phyloP scores from a whole-genome alignment of 2,113 vertebrate genomes.

The Myanophis thanlyinensis region DNA sequence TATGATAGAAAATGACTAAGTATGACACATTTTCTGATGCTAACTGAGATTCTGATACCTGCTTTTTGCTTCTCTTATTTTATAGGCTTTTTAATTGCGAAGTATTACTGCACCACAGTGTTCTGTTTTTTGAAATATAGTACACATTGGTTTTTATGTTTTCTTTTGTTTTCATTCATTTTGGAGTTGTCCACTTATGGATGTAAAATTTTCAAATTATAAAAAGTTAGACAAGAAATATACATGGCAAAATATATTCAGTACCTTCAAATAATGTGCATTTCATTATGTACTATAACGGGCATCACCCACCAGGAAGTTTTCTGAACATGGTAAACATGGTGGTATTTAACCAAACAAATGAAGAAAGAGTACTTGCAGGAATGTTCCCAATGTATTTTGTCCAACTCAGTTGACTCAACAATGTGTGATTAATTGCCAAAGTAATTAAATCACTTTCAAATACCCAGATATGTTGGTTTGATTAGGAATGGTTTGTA shows the following conservation, averaged over 20 bases:
- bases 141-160: constrained; percentile 57
- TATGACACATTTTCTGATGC: constrained; percentile 74
- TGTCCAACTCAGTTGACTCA: constrained; percentile 22
- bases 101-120: constrained; percentile 69
- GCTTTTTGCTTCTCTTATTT: constrained; percentile 69
- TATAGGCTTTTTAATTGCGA: constrained; percentile 62
- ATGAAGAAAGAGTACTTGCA: background rate
- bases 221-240: constrained; percentile 56
- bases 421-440: constrained; percentile 59
- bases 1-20: constrained; percentile 73
- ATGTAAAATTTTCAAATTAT: constrained; percentile 53
- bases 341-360: background rate
- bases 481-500: constrained; percentile 41
- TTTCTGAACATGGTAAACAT: background rate
- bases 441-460: constrained; percentile 47
- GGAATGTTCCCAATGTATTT: background rate
- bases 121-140: constrained; percentile 66
- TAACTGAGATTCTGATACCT: constrained; percentile 70
- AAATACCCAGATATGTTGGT: constrained; percentile 45
- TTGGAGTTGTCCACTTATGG: constrained; percentile 64
- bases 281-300: constrained; percentile 57
- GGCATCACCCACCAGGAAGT: constrained; percentile 1
- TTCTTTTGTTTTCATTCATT: constrained; percentile 67
- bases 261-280: constrained; percentile 75
- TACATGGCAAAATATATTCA: constrained; percentile 71